Evolutionary conservation across 2,888 invertebrate species (phyloP).

Genomic region (Hypena proboscidalis): DNA sequence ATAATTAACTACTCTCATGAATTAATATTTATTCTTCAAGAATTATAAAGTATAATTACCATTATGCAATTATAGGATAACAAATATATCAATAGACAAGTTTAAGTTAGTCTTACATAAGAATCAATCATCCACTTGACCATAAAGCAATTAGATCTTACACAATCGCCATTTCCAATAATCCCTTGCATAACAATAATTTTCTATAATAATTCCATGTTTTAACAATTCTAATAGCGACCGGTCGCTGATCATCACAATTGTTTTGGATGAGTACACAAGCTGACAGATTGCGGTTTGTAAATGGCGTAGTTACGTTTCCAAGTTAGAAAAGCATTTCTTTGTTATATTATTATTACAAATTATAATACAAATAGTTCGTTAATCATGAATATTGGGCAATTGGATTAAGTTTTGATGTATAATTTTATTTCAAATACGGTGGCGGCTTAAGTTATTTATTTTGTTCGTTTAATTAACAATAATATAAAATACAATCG

Average conservation of each 20-base stretch:
- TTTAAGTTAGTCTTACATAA: no score
- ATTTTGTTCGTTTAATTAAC: no score
- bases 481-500: no score
- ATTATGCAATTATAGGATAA: no score
- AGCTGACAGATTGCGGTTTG: constrained; percentile 68
- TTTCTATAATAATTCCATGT: constrained; percentile 43
- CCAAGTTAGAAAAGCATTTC: constrained; percentile 39
- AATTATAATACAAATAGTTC: constrained; percentile 10
- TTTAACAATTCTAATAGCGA: constrained; percentile 48
- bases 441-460: no score
- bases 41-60: no score
- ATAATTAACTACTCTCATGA: background rate
- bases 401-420: constrained; percentile 6
- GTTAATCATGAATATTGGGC: constrained; percentile 3
- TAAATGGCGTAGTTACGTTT: constrained; percentile 33
- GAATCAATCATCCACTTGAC: constrained; percentile 22
- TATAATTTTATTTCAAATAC: background rate
- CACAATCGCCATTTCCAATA: constrained; percentile 39
- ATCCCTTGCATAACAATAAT: constrained; percentile 49
- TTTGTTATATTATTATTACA: constrained; percentile 10
- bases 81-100: no score
- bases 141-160: constrained; percentile 35
- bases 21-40: no score
- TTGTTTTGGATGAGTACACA: constrained; percentile 70
- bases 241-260: constrained; percentile 51